Base-by-base conservation (phyloP, 2,113 vertebrate genomes). In the Pangasianodon hypophthalmus region DNA sequence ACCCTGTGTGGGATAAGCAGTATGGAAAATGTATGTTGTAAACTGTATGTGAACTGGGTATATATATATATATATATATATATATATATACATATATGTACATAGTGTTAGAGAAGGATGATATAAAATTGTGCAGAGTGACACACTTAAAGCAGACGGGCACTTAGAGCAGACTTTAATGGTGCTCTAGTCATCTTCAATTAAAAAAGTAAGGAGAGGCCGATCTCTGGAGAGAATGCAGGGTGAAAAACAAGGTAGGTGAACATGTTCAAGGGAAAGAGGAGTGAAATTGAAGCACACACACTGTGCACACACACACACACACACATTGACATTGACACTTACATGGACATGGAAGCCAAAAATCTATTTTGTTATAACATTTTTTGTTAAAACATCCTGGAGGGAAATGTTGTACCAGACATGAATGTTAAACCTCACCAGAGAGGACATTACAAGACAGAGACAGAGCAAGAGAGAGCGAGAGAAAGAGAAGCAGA, bases 61-160 rank as follows among this genome's bases (percentile, higher is more conserved):
- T 4, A 1, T 37, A 37, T 60, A 10, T 56, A 56, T 46, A 29
- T 56, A 21, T 87, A 41, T 77, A 62, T 46, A 29, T 56, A 21
- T 87, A 41, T 77, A 62, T 50, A 5, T 4, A 1, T 37, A 37
- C 46, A 10, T 56, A 56, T 46, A 29, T 56, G 13, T 87, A 41
- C 64, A 62, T 29, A 54, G 32, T 67, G 37, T 83, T 88, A 46
- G 6, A 73, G 62, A 82, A 6, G 37, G 67, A 37, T 67, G 52
- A 60, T 86, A 71, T 87, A 85, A 89, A 87, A 91, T 85, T 58
- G 90, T 56, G 69, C 85, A 54, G 18, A 87, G 16, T 91, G 86
- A 62, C 86, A 90, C 82, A 85, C 44, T 90, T 83, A 83, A 62
- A 46, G n/a, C 86, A 44, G 80, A 5, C 21, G 14, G 11, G 16